Evolutionary conservation across 1,140 invertebrate species (phyloP).

Genomic region (Phthorimaea operculella): DNA sequence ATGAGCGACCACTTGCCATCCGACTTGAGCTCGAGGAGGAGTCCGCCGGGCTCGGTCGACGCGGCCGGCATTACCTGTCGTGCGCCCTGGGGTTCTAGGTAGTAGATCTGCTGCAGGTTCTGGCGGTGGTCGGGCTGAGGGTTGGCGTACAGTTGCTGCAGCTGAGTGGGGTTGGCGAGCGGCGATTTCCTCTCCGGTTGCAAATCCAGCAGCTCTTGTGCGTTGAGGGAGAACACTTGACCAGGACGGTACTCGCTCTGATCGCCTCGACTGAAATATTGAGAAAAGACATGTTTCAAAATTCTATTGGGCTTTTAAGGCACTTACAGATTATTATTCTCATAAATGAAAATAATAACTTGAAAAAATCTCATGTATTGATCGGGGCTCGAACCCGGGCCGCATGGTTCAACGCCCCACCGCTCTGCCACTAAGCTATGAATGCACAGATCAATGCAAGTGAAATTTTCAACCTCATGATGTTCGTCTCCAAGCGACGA

Average conservation of each 20-base stretch:
- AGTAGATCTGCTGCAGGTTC: conserved; percentile 46
- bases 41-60: not conserved
- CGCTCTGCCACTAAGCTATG: too few species aligned
- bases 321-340: too few species aligned
- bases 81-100: conserved; percentile 32
- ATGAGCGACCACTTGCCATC: not conserved
- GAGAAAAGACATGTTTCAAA: not conserved
- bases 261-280: conserved; percentile 23
- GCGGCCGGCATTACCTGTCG: conserved; percentile 33
- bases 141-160: conserved; percentile 43
- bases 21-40: not conserved
- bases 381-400: too few species aligned
- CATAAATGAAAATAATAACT: too few species aligned
- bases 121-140: conserved; percentile 44
- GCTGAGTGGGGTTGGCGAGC: conserved; percentile 31
- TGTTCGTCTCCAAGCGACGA: too few species aligned
- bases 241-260: conserved; percentile 47
- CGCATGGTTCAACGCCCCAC: too few species aligned
- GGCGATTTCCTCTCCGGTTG: conserved; percentile 56
- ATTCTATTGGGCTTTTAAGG: not conserved
- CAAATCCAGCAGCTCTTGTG: conserved; percentile 48
- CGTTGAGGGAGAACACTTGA: conserved; percentile 51
- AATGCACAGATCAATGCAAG: too few species aligned
- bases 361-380: too few species aligned
- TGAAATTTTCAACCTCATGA: too few species aligned